These are phyloP conservation scores for Sylvietta virens DNA, from an alignment of 2,113 vertebrate species.

Conservation along the genomic window DNA sequence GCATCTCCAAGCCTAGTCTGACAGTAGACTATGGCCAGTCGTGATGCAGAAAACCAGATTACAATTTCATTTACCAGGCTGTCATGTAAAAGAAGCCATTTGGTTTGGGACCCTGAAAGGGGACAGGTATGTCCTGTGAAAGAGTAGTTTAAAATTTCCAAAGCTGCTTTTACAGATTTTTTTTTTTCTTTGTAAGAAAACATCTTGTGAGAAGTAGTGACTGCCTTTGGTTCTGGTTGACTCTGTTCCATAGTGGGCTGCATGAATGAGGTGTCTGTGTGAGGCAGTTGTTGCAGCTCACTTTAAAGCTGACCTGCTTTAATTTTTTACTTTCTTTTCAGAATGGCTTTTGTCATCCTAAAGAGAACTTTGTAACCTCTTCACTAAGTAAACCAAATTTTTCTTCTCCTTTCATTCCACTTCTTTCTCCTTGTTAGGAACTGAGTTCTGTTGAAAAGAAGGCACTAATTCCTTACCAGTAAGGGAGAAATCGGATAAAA, in stretches of 20 bases:
- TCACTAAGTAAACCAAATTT: background rate
- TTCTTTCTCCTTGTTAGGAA: background rate
- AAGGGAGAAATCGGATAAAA: background rate
- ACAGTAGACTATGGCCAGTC: background rate
- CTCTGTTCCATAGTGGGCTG: accelerated
- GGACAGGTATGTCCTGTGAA: background rate
- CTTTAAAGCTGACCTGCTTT: background rate
- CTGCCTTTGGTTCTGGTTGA: background rate
- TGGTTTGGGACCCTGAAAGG: background rate
- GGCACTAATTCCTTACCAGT: background rate
- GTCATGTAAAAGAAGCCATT: background rate
- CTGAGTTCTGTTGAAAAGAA: background rate
- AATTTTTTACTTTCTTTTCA: background rate
- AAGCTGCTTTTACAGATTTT: background rate
- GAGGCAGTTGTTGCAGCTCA: background rate
- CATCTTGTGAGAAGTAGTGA: background rate
- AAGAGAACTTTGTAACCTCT: background rate
- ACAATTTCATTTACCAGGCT: background rate
- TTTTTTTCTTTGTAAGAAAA: background rate
- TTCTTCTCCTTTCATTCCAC: background rate
- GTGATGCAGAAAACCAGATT: background rate
- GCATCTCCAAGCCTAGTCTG: background rate
- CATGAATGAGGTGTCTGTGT: background rate
- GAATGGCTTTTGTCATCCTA: background rate
- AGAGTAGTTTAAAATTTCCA: background rate